Evolutionary conservation across 2,888 invertebrate genomes (phyloP), one percentile per base, ranked within the genome.

Genomic region (Marasmarcha lunaedactyla): DNA sequence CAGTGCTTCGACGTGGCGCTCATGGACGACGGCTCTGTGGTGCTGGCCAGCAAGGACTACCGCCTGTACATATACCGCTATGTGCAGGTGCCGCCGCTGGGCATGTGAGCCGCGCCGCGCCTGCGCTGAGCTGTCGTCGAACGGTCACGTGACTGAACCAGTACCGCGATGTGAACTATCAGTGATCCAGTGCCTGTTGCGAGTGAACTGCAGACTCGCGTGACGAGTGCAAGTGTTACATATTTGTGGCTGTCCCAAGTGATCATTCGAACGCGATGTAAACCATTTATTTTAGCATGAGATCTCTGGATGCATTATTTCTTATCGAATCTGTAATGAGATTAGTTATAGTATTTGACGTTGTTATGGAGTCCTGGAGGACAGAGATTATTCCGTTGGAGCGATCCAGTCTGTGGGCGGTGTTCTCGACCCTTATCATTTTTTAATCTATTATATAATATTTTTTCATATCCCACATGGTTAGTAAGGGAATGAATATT

Each of bases 1-100:
- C 99, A 99, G 78, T 99, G 99, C 85, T 99, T 98, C 79, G 99
- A 99, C 71, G 98, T 99, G 43, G 97, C 98, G 36, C 88, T 99
- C 37, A 97, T 98, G 95, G 97, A 98, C 64, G 98, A 98, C 67
- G 98, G 98, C 30, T 97, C 97, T 40, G 98, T 99, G 42, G 98
- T 99, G 35, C 87, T 99, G 58, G 98, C 98, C 52, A 97, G 97
- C 87, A 99, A 99, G 85, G 99, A 99, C 76, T 99, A 98, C 81
- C 92, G 98, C 46, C 91, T 99, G 50, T 99, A 99, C 87, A 97
- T 99, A 76, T 99, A 99, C 86, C 95, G 98, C 76, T 98, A 98
- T 86, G 93, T 96, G 60, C 95, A 94, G 84, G 93, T 94, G 64
- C 94, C 94, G 64, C 94, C 94, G 47, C 91, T 94, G 66, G 91